Conservation (phyloP, 2,888 invertebrate species). For the Gortyna flavago region DNA sequence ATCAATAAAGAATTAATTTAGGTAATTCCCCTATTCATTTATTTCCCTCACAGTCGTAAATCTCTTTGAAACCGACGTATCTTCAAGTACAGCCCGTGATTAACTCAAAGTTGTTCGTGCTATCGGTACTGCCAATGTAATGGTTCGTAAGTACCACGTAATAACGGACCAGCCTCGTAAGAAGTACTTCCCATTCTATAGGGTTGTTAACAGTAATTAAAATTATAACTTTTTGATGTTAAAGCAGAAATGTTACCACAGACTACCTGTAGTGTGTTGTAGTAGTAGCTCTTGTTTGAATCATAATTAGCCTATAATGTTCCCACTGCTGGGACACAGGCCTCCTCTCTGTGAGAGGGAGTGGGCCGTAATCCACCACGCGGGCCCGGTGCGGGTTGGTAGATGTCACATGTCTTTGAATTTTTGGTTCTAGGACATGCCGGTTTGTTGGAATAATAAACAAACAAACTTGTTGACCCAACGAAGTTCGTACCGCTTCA, state of each 20-base stretch:
- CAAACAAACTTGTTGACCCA: no score
- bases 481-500: no score
- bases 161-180: conserved; percentile 31
- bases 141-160: conserved; percentile 29
- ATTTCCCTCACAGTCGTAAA: conserved; percentile 8
- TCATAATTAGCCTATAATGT: no score
- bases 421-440: no score
- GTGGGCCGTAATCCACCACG: no score
- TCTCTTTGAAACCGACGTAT: conserved; percentile 10
- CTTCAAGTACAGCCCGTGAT: conserved; percentile 13
- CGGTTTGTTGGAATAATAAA: no score
- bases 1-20: neutral
- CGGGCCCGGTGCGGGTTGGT: no score
- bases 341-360: no score
- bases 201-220: neutral
- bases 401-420: no score
- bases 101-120: conserved; percentile 11
- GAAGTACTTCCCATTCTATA: conserved; percentile 14
- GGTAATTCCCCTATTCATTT: neutral
- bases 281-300: no score
- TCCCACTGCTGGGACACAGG: no score
- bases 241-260: neutral
- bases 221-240: neutral
- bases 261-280: neutral
- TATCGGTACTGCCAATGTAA: conserved; percentile 34